Conservation (phyloP, 2,113 vertebrate genomes). For the Rhegmatorhina hoffmannsi region DNA sequence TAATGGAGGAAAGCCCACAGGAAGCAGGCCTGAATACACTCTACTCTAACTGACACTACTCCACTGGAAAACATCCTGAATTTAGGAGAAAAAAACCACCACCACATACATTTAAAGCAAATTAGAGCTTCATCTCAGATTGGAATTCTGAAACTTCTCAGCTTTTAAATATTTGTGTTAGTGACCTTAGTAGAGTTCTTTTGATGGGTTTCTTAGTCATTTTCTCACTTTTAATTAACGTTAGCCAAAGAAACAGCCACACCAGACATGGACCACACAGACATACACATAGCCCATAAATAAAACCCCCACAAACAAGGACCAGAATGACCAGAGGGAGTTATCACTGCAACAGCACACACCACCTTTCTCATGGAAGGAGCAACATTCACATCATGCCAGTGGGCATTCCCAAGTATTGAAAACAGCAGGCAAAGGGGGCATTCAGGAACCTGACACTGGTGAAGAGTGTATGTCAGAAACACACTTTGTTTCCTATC, state of each 20-base stretch:
- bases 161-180: neutral
- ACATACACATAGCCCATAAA: neutral
- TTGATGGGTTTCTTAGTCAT: neutral
- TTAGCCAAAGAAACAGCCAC: neutral
- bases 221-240: neutral
- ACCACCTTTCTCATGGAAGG: neutral
- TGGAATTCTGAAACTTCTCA: neutral
- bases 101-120: neutral
- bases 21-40: neutral
- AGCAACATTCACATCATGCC: accelerated
- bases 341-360: neutral
- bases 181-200: neutral
- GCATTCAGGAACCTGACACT: neutral
- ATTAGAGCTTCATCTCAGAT: neutral
- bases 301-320: neutral
- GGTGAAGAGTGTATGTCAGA: accelerated
- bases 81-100: neutral
- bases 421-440: neutral
- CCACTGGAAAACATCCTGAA: neutral
- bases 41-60: neutral
- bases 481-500: accelerated
- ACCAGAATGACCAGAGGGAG: neutral
- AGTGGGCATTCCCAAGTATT: accelerated
- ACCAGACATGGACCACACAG: accelerated
- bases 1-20: neutral